Evolutionary conservation across 1,140 invertebrate species (phyloP).

Genomic region (Anastatus disparis): DNA sequence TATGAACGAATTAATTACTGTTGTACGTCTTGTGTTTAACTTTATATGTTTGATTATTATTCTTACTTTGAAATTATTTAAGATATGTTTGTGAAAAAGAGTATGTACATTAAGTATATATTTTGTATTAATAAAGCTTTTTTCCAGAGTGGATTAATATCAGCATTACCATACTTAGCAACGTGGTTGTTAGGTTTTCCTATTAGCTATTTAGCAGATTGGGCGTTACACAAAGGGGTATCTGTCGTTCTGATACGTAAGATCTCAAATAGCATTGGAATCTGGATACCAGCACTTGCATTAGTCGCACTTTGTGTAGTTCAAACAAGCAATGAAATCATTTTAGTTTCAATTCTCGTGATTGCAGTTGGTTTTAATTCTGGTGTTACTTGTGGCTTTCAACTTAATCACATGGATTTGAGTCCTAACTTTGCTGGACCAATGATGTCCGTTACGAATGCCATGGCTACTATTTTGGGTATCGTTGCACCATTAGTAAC

Average conservation of each 20-base stretch:
- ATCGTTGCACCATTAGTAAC: constrained; percentile 71
- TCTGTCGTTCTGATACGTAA: constrained; percentile 71
- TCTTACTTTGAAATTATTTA: too few species aligned
- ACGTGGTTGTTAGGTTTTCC: constrained; percentile 78
- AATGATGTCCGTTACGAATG: constrained; percentile 76
- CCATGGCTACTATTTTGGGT: constrained; percentile 71
- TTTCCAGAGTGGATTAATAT: constrained; percentile 81
- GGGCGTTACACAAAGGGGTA: constrained; percentile 68
- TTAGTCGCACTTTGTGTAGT: constrained; percentile 58
- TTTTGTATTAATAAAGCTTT: too few species aligned
- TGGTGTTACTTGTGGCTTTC: constrained; percentile 66
- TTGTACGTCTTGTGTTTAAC: too few species aligned
- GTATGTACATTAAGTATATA: too few species aligned
- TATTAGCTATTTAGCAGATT: constrained; percentile 73
- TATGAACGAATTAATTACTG: too few species aligned
- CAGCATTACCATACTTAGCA: constrained; percentile 82
- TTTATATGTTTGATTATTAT: too few species aligned
- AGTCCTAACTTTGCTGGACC: constrained; percentile 74
- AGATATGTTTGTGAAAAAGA: too few species aligned
- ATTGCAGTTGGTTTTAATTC: constrained; percentile 72
- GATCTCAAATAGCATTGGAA: constrained; percentile 72
- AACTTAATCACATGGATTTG: constrained; percentile 76
- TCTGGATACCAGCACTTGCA: constrained; percentile 63
- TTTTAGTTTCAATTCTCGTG: constrained; percentile 65
- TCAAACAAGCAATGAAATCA: constrained; percentile 28